Evolutionary conservation across 2,797 vertebrate genomes (phyloP).

Genomic region (Phrynocephalus forsythii): DNA sequence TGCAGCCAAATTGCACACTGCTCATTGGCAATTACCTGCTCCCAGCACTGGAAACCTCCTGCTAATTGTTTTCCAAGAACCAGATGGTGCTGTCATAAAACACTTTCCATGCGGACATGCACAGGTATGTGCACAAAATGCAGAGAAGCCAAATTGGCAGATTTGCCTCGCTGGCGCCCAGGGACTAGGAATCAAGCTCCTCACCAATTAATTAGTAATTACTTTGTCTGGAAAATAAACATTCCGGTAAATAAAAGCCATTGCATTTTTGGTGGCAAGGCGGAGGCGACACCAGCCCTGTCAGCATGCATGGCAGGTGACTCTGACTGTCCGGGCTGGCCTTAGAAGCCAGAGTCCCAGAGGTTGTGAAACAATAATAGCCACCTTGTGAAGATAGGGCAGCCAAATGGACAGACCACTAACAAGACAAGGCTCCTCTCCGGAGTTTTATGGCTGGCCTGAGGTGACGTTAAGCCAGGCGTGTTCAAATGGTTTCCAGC

Average conservation of each 20-base stretch:
- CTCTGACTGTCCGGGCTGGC: no score
- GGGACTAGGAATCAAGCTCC: conserved; percentile 25
- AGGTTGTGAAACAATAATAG: background rate
- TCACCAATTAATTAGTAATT: background rate
- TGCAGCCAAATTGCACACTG: conserved; percentile 23
- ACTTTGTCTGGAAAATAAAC: conserved; percentile 53
- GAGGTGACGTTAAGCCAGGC: background rate
- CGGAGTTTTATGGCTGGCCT: background rate
- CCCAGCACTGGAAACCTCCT: conserved; percentile 29
- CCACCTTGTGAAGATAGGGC: background rate
- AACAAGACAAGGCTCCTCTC: background rate
- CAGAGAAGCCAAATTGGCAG: background rate
- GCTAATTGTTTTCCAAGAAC: background rate
- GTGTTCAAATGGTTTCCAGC: background rate
- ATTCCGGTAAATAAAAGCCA: conserved; percentile 32
- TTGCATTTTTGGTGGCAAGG: accelerated
- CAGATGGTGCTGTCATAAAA: conserved; percentile 34
- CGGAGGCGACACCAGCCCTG: accelerated
- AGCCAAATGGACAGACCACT: background rate
- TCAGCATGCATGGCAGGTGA: accelerated
- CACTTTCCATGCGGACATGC: accelerated
- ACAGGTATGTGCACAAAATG: background rate
- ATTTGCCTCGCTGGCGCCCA: accelerated
- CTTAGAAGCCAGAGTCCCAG: background rate
- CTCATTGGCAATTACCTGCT: conserved; percentile 34